Evolutionary conservation across 2,797 vertebrate species (phyloP), one percentile per base, ranked within the genome.

Genomic region (Dendrocincla fuliginosa): DNA sequence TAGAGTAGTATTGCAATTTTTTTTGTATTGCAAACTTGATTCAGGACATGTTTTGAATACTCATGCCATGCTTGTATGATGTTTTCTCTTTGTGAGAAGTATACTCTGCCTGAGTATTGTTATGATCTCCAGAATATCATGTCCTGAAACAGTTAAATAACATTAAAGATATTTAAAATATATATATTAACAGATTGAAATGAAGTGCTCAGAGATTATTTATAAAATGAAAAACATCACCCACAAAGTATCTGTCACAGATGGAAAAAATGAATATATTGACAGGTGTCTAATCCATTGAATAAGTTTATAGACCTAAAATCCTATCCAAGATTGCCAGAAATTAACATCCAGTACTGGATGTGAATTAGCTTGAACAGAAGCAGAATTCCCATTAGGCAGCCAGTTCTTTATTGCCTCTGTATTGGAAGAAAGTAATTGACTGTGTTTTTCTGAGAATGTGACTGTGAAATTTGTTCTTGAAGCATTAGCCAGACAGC

Each of bases 231-330:
- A 56, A 59, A 95, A 61, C 32, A 68, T 95, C 59, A 88, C 84
- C 79, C 89, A 78, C 76, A 68, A n/a, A 53, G 49, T 76, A 35
- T 87, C 80, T 91, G 75, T 91, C 47, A 50, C 65, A 95, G 87
- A 89, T 92, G 87, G 86, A 89, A 93, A 83, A 97, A 88, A 74
- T 56, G 11, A 88, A 82, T 83, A 22, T 94, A 92, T 91, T 90
- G 90, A 87, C 64, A 93, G 75, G 44, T 56, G 25, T 84, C 41
- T 85, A 91, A 65, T 84, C 14, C 7, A 71, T 78, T 83, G 23
- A 83, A 50, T 87, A 87, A 92, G 24, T 84, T 93, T 65, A 44
- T 60, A 78, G 60, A 90, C 18, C 14, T 86, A 82, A 90, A 94
- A 50, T 87, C 22, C 28, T 74, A 68, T 39, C 32, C n/a, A 53